Evolutionary conservation across 2,888 invertebrate genomes (phyloP).

Genomic region (Rhamphomyia laevipes): DNA sequence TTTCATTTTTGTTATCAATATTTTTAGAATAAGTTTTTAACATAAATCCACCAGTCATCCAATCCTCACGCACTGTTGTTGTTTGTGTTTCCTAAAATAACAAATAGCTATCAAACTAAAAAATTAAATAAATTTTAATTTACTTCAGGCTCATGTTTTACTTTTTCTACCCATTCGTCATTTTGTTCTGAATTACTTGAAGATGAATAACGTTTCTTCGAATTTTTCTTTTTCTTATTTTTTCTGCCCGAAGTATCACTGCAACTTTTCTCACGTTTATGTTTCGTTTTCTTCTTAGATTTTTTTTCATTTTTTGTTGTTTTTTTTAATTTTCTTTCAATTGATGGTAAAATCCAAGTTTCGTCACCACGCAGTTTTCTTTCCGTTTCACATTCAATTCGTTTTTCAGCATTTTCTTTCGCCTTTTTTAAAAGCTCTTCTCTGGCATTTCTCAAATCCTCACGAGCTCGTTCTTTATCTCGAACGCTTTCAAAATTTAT

Average conservation of each 20-base stretch:
- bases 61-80: constrained; percentile 50
- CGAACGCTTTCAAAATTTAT: constrained; percentile 30
- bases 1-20: constrained; percentile 36
- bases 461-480: constrained; percentile 26
- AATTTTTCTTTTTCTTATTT: constrained; percentile 13
- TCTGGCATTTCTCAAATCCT: constrained; percentile 27
- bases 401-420: constrained; percentile 22
- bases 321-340: constrained; percentile 22
- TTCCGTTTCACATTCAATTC: constrained; percentile 20
- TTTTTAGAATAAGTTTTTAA: constrained; percentile 34
- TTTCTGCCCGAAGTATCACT: constrained; percentile 19
- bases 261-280: constrained; percentile 19
- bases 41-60: constrained; percentile 60
- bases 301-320: constrained; percentile 26
- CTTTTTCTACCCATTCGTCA: constrained; percentile 53
- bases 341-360: constrained; percentile 27
- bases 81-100: constrained; percentile 5
- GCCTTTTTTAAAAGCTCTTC: constrained; percentile 26
- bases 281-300: constrained; percentile 37
- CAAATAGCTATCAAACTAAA: too few relatives aligned
- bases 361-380: constrained; percentile 25
- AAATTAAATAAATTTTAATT: background rate
- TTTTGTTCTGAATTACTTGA: constrained; percentile 35
- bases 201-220: constrained; percentile 15
- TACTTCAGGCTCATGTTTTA: constrained; percentile 12